These are phyloP conservation scores for Pollenia angustigena DNA, from an alignment of 2,888 invertebrate species.

Conservation along the genomic window DNA sequence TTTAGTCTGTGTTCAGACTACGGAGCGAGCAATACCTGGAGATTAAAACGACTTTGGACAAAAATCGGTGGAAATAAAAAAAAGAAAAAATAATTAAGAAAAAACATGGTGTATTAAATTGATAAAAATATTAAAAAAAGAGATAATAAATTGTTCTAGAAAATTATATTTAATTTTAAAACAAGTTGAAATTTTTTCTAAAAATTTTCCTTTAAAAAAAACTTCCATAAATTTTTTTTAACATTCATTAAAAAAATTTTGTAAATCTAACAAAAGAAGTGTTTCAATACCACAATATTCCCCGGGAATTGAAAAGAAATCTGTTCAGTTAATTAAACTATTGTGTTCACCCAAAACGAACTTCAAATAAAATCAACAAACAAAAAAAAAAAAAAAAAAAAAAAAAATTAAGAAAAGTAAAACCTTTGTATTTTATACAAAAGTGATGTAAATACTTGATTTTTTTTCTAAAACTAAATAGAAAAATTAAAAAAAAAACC, in stretches of 20 bases:
- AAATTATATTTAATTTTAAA: neutral
- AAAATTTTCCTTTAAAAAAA: neutral
- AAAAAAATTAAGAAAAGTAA: conserved; percentile 7
- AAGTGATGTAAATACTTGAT: conserved; percentile 47
- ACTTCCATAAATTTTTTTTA: neutral
- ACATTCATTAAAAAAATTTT: conserved; percentile 7
- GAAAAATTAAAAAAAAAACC: conserved; percentile 22
- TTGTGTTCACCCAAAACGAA: conserved; percentile 54
- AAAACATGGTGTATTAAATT: neutral
- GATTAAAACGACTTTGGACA: conserved; percentile 27
- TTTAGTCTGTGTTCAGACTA: conserved; percentile 83
- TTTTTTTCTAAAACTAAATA: conserved; percentile 19
- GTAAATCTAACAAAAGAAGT: conserved; percentile 35
- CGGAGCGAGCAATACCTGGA: conserved; percentile 75
- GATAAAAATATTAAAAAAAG: neutral
- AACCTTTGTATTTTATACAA: conserved; percentile 12
- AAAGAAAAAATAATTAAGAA: conserved; percentile 30
- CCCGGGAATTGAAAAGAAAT: conserved; percentile 54
- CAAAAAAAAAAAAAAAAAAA: conserved; percentile 17
- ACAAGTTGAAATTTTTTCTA: neutral
- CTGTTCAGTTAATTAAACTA: conserved; percentile 45
- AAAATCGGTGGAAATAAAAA: conserved; percentile 33
- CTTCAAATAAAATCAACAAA: conserved; percentile 49
- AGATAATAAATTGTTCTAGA: neutral
- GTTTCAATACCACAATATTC: conserved; percentile 47